Evolutionary conservation across 2,113 vertebrate species (phyloP).

Genomic region (Epinephelus fuscoguttatus): DNA sequence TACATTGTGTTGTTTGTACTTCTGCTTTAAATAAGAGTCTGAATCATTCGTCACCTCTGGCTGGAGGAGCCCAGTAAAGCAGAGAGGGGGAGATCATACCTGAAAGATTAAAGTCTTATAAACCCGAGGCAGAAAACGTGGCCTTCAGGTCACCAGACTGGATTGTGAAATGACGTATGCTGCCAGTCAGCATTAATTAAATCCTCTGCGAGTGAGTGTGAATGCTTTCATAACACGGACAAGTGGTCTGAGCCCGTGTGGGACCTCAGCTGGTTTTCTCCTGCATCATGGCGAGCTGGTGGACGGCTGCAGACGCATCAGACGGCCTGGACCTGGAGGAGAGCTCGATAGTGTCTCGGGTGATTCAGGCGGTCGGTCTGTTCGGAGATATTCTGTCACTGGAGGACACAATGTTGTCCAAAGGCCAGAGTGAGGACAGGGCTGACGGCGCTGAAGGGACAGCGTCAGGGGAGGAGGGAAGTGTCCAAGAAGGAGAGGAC

Average conservation of each 20-base stretch:
- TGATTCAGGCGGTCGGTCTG: conserved; percentile 55
- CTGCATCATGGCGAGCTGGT: conserved; percentile 60
- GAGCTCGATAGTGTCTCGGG: conserved; percentile 29
- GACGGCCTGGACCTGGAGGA: conserved; percentile 42
- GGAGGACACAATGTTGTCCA: conserved; percentile 36
- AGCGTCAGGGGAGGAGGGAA: not conserved
- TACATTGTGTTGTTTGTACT: no score
- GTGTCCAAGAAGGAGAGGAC: not conserved
- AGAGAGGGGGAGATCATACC: not conserved
- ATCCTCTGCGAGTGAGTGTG: conserved; percentile 2
- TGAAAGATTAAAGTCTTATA: conserved; percentile 52
- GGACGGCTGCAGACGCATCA: conserved; percentile 13
- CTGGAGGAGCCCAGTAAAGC: not conserved
- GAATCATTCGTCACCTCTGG: no score
- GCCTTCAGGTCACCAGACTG: conserved; percentile 23
- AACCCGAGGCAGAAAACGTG: conserved; percentile 25
- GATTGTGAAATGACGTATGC: conserved; percentile 3
- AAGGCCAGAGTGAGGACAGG: not conserved
- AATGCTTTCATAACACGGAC: conserved; percentile 7
- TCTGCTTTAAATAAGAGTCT: not conserved
- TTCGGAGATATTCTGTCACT: conserved; percentile 60
- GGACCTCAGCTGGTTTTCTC: not conserved
- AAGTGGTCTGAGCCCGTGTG: not conserved
- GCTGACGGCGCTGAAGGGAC: not conserved
- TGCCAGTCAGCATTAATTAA: conserved; percentile 23